Conservation (phyloP, 2,888 invertebrate species). For the Augochlorella aurata region DNA sequence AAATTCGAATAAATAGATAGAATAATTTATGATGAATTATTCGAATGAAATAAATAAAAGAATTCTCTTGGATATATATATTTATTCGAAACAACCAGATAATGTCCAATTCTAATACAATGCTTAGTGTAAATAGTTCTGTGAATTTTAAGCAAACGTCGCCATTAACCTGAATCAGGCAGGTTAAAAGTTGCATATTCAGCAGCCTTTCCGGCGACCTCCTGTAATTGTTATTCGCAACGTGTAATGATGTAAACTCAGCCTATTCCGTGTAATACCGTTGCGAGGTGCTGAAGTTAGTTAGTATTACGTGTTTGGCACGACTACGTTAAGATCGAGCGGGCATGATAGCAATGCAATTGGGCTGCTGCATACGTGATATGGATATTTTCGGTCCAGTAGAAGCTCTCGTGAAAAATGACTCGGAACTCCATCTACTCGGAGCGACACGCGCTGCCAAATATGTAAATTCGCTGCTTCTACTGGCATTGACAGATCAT, state of each 20-base stretch:
- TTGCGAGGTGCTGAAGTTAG: neutral
- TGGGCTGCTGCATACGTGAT: neutral
- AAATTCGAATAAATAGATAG: no score
- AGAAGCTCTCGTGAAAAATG: neutral
- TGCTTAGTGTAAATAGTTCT: no score
- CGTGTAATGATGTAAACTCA: neutral
- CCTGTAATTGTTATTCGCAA: neutral
- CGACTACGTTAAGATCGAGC: neutral
- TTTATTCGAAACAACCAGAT: no score
- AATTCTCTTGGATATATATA: no score
- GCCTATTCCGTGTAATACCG: no score
- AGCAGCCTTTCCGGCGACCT: no score
- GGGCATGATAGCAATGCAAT: neutral
- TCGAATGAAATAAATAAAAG: no score
- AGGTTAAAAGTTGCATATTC: no score
- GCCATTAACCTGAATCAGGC: no score
- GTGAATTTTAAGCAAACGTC: no score
- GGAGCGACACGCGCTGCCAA: neutral
- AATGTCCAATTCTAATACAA: no score
- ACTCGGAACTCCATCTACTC: neutral
- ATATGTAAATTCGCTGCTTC: neutral
- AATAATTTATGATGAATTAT: no score
- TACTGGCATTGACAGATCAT: neutral
- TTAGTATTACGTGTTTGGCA: neutral
- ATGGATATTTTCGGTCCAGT: neutral